A percentile compares a stretch with the other conserved stretches of the same genome.
Conservation (phyloP, 2,888 invertebrate genomes). For the Clanis bilineata region DNA sequence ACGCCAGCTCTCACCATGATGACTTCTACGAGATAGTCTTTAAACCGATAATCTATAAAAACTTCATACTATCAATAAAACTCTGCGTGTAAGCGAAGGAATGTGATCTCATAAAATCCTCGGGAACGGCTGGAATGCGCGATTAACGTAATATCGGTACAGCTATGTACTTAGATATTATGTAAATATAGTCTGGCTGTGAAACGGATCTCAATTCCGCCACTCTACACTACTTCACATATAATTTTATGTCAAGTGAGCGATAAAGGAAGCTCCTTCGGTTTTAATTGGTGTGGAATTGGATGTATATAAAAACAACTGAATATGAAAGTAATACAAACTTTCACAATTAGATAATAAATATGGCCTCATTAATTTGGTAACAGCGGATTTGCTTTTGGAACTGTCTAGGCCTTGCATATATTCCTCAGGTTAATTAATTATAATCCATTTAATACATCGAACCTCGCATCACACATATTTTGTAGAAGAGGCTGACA, state of each 20-base stretch:
- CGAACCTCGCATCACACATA: no score
- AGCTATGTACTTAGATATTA: background rate
- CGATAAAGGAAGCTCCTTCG: background rate
- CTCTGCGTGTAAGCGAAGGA: background rate
- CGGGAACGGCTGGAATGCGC: background rate
- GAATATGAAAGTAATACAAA: background rate
- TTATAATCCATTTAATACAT: no score
- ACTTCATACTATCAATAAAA: background rate
- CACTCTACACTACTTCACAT: background rate
- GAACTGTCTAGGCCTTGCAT: no score
- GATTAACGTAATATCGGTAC: background rate
- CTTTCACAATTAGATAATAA: background rate
- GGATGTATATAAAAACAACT: background rate
- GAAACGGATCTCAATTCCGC: background rate
- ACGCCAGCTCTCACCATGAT: conserved; percentile 16
- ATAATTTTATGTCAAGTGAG: background rate
- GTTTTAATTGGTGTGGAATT: background rate
- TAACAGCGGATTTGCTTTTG: no score
- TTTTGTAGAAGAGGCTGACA: no score
- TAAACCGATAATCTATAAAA: background rate
- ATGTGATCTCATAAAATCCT: conserved; percentile 8
- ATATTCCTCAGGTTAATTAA: no score
- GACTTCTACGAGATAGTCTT: conserved; percentile 1
- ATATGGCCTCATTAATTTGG: background rate
- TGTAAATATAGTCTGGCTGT: background rate